These are phyloP conservation scores for Dynastes tityus DNA, from an alignment of 2,888 invertebrate genomes.

Conservation along the genomic window DNA sequence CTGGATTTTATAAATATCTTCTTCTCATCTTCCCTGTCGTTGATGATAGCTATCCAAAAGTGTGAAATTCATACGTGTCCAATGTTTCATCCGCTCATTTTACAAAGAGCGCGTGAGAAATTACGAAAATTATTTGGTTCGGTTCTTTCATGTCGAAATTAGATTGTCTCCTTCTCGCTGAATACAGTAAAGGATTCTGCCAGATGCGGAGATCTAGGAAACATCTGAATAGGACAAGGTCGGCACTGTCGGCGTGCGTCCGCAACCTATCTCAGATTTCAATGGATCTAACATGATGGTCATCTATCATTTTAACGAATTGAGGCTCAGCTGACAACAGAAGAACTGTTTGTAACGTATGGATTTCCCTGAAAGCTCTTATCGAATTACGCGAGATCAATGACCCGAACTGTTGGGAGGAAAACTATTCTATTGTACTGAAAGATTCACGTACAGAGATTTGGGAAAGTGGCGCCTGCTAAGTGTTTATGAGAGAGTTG, in stretches of 20 bases:
- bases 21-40: no score
- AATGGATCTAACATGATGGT: conserved; percentile 12
- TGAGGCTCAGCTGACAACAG: not conserved
- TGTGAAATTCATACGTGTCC: no score
- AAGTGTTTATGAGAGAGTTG: no score
- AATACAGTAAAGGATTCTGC: not conserved
- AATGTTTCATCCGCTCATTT: no score
- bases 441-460: no score
- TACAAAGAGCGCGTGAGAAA: not conserved
- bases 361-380: conserved; percentile 24
- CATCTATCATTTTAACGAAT: conserved; percentile 33
- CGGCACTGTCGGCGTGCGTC: not conserved
- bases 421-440: no score
- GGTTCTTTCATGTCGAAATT: not conserved
- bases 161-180: conserved; percentile 2
- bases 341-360: conserved; percentile 8
- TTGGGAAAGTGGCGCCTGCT: no score
- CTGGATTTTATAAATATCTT: no score
- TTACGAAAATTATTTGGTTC: conserved; percentile 1
- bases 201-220: not conserved
- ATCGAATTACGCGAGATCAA: conserved; percentile 19
- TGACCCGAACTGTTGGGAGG: not conserved
- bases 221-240: not conserved
- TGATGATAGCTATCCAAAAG: no score
- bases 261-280: conserved; percentile 24